A percentile compares a stretch with the other conserved stretches of the same genome.
Conservation (phyloP, 2,797 vertebrate species). For the Ptychadena robeensis region DNA sequence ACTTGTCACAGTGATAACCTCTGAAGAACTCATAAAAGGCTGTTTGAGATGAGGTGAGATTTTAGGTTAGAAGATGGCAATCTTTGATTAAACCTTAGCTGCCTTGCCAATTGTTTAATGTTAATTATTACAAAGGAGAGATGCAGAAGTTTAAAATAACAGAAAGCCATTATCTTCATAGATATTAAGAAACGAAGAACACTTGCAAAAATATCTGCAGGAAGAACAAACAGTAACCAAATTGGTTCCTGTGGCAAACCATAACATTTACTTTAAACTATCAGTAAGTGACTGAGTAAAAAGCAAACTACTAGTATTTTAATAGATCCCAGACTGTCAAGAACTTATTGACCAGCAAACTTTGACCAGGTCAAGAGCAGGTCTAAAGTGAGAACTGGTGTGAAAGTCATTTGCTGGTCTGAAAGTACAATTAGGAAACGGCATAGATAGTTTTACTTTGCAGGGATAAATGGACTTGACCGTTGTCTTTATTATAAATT, state of each 20-base stretch:
- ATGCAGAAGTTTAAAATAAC: constrained; percentile 85
- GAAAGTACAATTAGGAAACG: not conserved
- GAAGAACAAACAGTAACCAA: constrained; percentile 93
- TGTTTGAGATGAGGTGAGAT: constrained; percentile 50
- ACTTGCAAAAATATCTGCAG: constrained; percentile 92
- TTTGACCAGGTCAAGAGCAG: constrained; percentile 82
- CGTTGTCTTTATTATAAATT: not conserved
- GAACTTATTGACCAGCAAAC: constrained; percentile 79
- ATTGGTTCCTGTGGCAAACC: constrained; percentile 97
- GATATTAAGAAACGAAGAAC: constrained; percentile 89
- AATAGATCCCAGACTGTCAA: constrained; percentile 90
- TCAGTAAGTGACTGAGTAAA: constrained; percentile 85
- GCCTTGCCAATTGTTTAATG: constrained; percentile 68
- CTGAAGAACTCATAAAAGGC: constrained; percentile 15
- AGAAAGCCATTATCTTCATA: constrained; percentile 80
- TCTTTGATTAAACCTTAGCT: constrained; percentile 68
- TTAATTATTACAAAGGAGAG: constrained; percentile 69
- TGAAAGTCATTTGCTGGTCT: constrained; percentile 69
- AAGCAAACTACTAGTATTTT: constrained; percentile 86
- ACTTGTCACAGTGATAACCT: not conserved
- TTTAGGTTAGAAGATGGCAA: constrained; percentile 69
- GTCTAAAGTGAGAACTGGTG: constrained; percentile 85
- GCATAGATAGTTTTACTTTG: not conserved
- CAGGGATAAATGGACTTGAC: not conserved
- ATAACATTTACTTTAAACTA: constrained; percentile 97